Evolutionary conservation across 2,113 vertebrate species (phyloP).

Genomic region (Tupaia chinensis): DNA sequence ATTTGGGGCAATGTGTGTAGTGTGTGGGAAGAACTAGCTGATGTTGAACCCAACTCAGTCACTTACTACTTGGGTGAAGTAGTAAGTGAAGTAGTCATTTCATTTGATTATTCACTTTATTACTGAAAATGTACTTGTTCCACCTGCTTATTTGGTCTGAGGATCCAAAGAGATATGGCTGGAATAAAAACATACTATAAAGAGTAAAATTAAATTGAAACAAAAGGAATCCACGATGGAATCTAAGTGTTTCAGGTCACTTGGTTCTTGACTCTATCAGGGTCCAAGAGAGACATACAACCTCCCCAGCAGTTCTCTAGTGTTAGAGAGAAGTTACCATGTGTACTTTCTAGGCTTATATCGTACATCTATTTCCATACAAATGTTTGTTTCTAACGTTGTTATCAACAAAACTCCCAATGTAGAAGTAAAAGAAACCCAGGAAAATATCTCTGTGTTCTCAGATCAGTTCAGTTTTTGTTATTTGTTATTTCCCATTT

Average conservation of each 20-base stretch:
- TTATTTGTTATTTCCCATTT: background rate
- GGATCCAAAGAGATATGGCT: background rate
- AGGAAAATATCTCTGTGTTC: background rate
- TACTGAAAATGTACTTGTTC: background rate
- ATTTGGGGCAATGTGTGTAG: background rate
- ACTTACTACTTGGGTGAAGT: background rate
- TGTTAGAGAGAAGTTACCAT: background rate
- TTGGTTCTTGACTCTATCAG: background rate
- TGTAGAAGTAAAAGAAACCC: background rate
- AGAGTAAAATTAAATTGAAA: conserved; percentile 10
- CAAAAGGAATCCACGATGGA: background rate
- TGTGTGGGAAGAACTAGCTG: background rate
- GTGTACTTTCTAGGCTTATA: background rate
- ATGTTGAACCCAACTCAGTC: background rate
- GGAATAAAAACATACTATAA: background rate
- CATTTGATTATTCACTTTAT: background rate
- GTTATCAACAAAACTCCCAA: background rate
- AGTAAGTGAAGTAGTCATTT: background rate
- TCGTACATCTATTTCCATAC: background rate
- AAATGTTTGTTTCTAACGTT: background rate
- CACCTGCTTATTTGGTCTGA: background rate
- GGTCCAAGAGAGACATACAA: background rate
- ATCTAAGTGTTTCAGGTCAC: background rate
- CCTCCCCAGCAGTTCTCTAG: background rate
- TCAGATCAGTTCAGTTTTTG: background rate